A percentile compares a stretch with the other conserved stretches of the same genome.
phyloP scores from a whole-genome alignment of 2,113 vertebrate species.

The Hippocampus barbouri region DNA sequence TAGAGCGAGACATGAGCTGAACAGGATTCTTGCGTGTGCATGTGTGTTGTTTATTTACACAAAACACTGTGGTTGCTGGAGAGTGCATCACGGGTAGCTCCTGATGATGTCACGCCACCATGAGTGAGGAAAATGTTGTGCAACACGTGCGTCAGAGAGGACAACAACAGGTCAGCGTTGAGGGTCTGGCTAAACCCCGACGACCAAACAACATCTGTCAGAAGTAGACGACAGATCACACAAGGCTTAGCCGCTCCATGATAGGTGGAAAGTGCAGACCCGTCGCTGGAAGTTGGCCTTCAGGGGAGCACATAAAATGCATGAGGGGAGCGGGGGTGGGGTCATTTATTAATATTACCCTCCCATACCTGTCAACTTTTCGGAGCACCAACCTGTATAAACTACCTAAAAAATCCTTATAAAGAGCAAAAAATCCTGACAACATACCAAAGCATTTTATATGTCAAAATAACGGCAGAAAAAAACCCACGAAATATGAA shows the following conservation, averaged over 20 bases:
- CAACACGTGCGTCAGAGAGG: conserved; percentile 57
- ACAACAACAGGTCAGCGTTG: conserved; percentile 47
- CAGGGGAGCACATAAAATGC: too few species aligned
- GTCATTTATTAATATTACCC: too few species aligned
- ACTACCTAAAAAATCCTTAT: too few species aligned
- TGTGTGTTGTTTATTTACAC: conserved; percentile 58
- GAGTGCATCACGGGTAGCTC: conserved; percentile 41
- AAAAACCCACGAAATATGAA: too few species aligned
- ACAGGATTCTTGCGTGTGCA: conserved; percentile 7
- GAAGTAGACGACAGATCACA: conserved; percentile 4
- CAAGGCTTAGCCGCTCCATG: conserved; percentile 46
- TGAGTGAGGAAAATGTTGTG: conserved; percentile 57
- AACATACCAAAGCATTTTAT: too few species aligned
- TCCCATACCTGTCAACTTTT: too few species aligned
- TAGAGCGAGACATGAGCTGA: conserved; percentile 5
- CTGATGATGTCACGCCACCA: conserved; percentile 62
- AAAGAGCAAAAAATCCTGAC: too few species aligned
- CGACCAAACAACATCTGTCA: conserved; percentile 61
- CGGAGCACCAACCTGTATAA: too few species aligned
- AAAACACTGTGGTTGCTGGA: conserved; percentile 50
- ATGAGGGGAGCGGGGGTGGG: too few species aligned
- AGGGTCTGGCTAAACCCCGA: background rate
- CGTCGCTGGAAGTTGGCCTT: too few species aligned
- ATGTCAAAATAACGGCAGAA: too few species aligned
- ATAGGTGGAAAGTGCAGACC: too few species aligned